Conservation (phyloP, 2,888 invertebrate species). For the Epirrhoe alternata region DNA sequence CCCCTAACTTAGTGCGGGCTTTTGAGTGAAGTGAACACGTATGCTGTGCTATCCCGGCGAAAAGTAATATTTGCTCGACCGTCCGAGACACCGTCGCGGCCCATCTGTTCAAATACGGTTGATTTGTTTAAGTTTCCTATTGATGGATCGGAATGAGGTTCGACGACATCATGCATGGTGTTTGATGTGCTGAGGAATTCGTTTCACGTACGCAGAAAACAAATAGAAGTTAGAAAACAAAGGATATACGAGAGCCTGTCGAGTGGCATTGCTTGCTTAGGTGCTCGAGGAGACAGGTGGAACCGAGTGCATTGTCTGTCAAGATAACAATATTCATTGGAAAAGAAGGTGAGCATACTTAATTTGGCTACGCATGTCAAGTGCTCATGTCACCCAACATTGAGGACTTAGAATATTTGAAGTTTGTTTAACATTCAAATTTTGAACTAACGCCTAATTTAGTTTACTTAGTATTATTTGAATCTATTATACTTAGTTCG, state of each 20-base stretch:
- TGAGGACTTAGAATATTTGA: constrained; percentile 24
- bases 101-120: constrained; percentile 74
- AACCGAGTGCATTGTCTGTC: constrained; percentile 64
- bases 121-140: constrained; percentile 74
- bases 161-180: constrained; percentile 66
- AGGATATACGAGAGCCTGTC: constrained; percentile 66
- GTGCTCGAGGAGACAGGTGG: constrained; percentile 73
- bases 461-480: not conserved
- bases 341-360: constrained; percentile 65
- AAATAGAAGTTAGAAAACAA: constrained; percentile 78
- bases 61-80: constrained; percentile 52
- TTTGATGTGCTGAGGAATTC: constrained; percentile 77
- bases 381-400: constrained; percentile 10
- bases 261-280: constrained; percentile 76
- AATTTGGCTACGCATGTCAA: constrained; percentile 36
- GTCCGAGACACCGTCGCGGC: constrained; percentile 57
- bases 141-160: constrained; percentile 76
- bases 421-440: constrained; percentile 12
- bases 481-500: constrained; percentile 1
- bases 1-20: constrained; percentile 66
- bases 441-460: constrained; percentile 2
- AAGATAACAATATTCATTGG: constrained; percentile 58
- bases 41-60: constrained; percentile 48
- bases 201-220: constrained; percentile 76
- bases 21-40: constrained; percentile 64